Base-by-base conservation (phyloP, 64 coral and sea anemone genomes). In the Porites australiensis region DNA sequence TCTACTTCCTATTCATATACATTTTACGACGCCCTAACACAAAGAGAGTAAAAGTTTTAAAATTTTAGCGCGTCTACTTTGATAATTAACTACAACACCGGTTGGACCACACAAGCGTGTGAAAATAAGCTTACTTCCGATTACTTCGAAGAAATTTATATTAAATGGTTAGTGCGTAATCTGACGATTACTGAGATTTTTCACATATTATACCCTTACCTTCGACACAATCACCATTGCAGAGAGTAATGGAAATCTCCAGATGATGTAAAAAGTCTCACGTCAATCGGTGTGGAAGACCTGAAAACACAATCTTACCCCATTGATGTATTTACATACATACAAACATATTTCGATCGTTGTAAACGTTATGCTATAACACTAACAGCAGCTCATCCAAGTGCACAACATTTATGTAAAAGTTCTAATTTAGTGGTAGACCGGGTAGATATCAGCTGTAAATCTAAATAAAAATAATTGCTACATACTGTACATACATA, bases 221-320 rank as follows among this genome's bases (percentile, higher is more conserved):
- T 91, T 91, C 6, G 89, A 83, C 8, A 91, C 89, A 70, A 91
- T 91, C 70, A 91, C 89, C 89, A 91, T 91, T 48, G 15, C 19
- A 84, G 63, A 11, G 12, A 44, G 63, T 62, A 3, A 13, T 45
- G 63, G 21, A 37, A n/a, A 15, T 3, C 66, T 70, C 10, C 6
- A 70, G 62, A 16, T 19, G 62, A 64, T 64, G 62, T 74, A 8
- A 18, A 50, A 74, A 16, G 14, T 74, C 48, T 74, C 45, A 14
- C 72, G 27, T 37, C 27, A 77, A 49, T 81, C 13, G 5, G 78
- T 37, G 58, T 9, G 52, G 46, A 46, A 49, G 45, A 84, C 21
- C 81, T 84, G 18, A 46, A 84, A 69, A 50, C 59, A 84, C 64
- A 50, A 18, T 4, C 12, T 9, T 1, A 16, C 12, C 9, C 50